phyloP scores from a whole-genome alignment of 2,888 invertebrate species.

The Chaetogeoica ovagalla region DNA sequence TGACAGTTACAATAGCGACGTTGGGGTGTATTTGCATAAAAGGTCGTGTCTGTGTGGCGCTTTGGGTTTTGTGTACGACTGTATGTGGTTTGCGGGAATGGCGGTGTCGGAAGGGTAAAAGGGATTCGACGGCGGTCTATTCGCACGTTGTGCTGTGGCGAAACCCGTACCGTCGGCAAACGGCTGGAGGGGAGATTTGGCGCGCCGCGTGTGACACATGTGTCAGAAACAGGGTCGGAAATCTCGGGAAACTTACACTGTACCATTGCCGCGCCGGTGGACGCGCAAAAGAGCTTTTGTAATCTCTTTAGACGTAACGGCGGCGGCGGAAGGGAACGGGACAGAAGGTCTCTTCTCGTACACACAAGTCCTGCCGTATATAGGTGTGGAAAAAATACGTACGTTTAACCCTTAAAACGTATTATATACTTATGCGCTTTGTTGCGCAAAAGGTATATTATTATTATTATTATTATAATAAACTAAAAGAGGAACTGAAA shows the following conservation, averaged over 20 bases:
- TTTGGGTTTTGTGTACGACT: not conserved
- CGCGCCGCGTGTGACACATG: constrained; percentile 47
- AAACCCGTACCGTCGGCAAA: not conserved
- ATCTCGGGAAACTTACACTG: constrained; percentile 40
- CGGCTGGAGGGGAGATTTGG: constrained; percentile 22
- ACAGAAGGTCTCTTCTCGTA: too few relatives aligned
- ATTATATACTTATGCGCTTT: not conserved
- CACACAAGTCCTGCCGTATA: not conserved
- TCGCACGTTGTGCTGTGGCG: constrained; percentile 1
- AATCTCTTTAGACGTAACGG: constrained; percentile 2
- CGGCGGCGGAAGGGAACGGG: not conserved
- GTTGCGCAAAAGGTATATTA: too few relatives aligned
- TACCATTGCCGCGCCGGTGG: not conserved
- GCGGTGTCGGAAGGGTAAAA: not conserved
- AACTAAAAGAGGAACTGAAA: too few relatives aligned
- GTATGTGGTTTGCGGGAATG: not conserved
- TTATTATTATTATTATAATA: too few relatives aligned
- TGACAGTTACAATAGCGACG: constrained; percentile 32
- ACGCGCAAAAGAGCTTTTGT: constrained; percentile 27
- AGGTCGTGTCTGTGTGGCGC: constrained; percentile 9
- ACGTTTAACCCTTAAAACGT: too few relatives aligned
- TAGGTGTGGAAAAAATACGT: constrained; percentile 19
- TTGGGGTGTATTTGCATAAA: constrained; percentile 46
- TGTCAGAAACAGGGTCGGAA: constrained; percentile 51
- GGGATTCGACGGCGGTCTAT: constrained; percentile 34